Evolutionary conservation across 2,797 vertebrate genomes (phyloP), one percentile per base, ranked within the genome.

Genomic region (Rhynchonycteris naso): DNA sequence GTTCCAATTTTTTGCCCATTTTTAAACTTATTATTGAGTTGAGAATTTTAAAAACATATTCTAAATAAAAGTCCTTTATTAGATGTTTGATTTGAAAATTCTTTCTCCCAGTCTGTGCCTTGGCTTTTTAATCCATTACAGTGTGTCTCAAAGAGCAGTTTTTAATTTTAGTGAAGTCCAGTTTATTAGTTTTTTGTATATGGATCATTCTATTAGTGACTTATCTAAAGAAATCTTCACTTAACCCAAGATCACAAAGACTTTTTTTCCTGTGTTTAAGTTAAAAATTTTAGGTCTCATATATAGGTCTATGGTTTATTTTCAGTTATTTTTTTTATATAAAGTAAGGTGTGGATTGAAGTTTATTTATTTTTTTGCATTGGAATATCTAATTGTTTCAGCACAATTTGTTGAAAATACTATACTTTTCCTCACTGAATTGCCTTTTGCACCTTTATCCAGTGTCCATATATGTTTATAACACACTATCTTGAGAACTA

Each of bases 41-140:
- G 30, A 81, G 54, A 82, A 65, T 47, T 93, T 85, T n/a, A 9
- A 78, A 91, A 82, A 76, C n/a, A 54, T 81, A 90, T 82, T 87
- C 22, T 86, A 10, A 76, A 71, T 79, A 71, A n/a, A 92, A 50
- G 30, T 86, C 38, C 71, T 69, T 86, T 86, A 35, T 86, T 86
- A 79, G 38, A 16, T 86, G 61, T 71, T 79, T 69, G 38, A 69
- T 59, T 78, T 76, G 80, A 81, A 87, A 91, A 87, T 88, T 65
- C 75, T 82, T 90, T 63, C 26, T 74, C n/a, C 56, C 18, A 81
- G n/a, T 74, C 7, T 68, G 13, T 68, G 22, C 21, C 52, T 75
- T 75, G 68, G 58, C 14, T 65, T 87, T 75, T 75, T 56, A 80
- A 52, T 87, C 35, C 19, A 7, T 90, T 90, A 68, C 4, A 69